Base-by-base conservation (phyloP, 2,113 vertebrate genomes). In the Orycteropus afer region DNA sequence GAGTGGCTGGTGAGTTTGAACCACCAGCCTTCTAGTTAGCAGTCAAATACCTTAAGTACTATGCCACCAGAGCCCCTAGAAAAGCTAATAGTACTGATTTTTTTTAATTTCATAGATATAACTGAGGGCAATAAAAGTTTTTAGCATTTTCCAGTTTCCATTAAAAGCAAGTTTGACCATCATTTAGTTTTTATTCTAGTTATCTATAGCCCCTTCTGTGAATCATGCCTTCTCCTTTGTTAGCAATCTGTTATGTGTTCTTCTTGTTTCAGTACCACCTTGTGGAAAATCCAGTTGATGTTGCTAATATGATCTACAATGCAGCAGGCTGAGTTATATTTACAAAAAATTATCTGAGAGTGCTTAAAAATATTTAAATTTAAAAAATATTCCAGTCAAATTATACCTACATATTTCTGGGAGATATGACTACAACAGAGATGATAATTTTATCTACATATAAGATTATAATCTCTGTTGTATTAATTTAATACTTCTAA, bases 261-360 rank as follows among this genome's bases (percentile, higher is more conserved):
- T 67, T 25, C 57, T 51, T 81, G 9, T 94, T 71, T 94, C 97
- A 17, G 73, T 89, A 74, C 63, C 96, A 96, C 55, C 87, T 97
- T 45, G 23, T 57, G 89, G 90, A 10, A 85, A 59, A 94, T 69
- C 85, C 40, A 47, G 40, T 22, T 53, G 25, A 67, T 59, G 55
- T 45, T 61, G 23, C 88, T 59, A 89, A 65, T 25, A 27, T 9
- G 10, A n/a, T 79, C 76, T 91, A 8, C 3, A 91, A 78, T 29
- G 15, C 12, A 79, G 15, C 27, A 77, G 10, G 20, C 45, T 57
- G 45, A 76, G 11, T 67, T 95, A 63, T 32, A 55, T 29, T 53
- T 88, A 29, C 32, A 32, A 84, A 88, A 81, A 81, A 51, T 45
- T 51, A 5, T 90, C 59, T 69, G 49, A 80, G 14, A 79, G 7